phyloP scores from a whole-genome alignment of 2,113 vertebrate genomes.

The Nyctereutes procyonoides region DNA sequence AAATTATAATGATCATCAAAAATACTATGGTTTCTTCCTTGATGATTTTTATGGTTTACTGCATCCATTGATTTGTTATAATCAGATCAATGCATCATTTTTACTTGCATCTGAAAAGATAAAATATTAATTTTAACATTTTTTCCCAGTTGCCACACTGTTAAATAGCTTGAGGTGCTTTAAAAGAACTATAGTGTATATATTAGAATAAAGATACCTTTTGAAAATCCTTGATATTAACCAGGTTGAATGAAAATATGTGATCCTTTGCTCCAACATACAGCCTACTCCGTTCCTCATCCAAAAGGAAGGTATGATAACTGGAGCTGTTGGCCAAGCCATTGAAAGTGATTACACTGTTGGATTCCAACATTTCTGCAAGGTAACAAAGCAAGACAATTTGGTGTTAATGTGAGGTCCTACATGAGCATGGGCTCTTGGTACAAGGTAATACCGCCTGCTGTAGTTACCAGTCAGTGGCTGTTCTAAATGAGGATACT shows the following conservation, averaged over 20 bases:
- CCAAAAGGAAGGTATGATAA: slow-evolving; percentile 98
- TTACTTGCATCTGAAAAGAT: slow-evolving; percentile 12
- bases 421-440: not conserved
- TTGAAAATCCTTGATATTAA: slow-evolving; percentile 96
- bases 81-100: not conserved
- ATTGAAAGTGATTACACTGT: slow-evolving; percentile 95
- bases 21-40: not conserved
- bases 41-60: not conserved
- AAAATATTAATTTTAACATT: slow-evolving; percentile 23
- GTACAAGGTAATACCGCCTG: not conserved
- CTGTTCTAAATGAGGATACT: not conserved
- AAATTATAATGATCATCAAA: not conserved
- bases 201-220: slow-evolving; percentile 88
- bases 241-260: slow-evolving; percentile 97
- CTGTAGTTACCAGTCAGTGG: not conserved
- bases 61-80: not conserved
- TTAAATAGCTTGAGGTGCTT: slow-evolving; percentile 2
- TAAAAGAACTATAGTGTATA: not conserved
- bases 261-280: slow-evolving; percentile 98
- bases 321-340: slow-evolving; percentile 96
- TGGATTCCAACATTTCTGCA: slow-evolving; percentile 98
- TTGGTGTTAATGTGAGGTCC: slow-evolving; percentile 45
- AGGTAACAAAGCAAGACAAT: slow-evolving; percentile 77
- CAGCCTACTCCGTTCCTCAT: slow-evolving; percentile 95
- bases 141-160: not conserved